phyloP scores from a whole-genome alignment of 2,113 vertebrate species.

The Anolis carolinensis region DNA sequence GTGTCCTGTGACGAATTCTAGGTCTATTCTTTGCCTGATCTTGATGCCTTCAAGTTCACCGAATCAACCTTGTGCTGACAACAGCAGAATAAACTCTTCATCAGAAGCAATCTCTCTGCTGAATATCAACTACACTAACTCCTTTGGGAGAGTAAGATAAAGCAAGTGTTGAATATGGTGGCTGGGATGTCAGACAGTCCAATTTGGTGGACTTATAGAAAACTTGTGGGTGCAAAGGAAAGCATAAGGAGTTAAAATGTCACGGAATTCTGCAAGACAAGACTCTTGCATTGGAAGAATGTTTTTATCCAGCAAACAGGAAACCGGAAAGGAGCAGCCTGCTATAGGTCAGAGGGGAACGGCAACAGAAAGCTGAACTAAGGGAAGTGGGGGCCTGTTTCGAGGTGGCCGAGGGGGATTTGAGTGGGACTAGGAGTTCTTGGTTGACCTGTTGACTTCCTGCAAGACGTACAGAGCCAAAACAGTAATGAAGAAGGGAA shows the following conservation, averaged over 20 bases:
- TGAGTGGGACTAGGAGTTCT: background rate
- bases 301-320: slow-evolving; percentile 47
- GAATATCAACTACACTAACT: background rate
- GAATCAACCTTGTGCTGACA: slow-evolving; percentile 9
- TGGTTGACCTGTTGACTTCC: slow-evolving; percentile 25
- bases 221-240: accelerated
- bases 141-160: background rate
- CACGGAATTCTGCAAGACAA: slow-evolving; percentile 11
- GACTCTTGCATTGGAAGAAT: background rate
- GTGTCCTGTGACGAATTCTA: background rate
- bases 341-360: slow-evolving; percentile 52
- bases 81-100: background rate
- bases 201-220: slow-evolving; percentile 1
- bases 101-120: background rate
- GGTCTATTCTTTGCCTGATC: background rate
- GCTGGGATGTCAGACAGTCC: too few relatives aligned
- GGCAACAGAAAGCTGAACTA: slow-evolving; percentile 36
- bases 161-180: background rate
- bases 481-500: slow-evolving; percentile 17
- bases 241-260: background rate
- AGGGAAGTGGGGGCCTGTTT: slow-evolving; percentile 30
- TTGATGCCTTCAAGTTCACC: background rate
- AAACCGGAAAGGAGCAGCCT: slow-evolving; percentile 67
- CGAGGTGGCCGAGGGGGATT: slow-evolving; percentile 30
- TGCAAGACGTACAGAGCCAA: background rate